Evolutionary conservation across 1,140 invertebrate species (phyloP).

Genomic region (Protaetia brevitarsis): DNA sequence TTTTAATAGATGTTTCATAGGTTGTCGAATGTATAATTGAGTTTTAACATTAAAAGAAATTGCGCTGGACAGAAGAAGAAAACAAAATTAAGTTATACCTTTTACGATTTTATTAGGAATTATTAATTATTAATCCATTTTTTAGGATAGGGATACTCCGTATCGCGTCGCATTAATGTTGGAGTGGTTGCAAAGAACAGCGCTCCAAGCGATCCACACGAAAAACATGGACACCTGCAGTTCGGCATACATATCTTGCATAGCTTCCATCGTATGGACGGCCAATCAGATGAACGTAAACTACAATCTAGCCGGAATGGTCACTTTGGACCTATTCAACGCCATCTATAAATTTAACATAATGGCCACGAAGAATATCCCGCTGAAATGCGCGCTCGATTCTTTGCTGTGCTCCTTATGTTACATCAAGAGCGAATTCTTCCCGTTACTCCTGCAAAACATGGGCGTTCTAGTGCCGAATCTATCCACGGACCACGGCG

Average conservation of each 20-base stretch:
- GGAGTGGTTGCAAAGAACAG: constrained; percentile 60
- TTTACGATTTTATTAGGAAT: too few species aligned
- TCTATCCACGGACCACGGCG: constrained; percentile 51
- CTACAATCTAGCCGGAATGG: constrained; percentile 62
- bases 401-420: constrained; percentile 80
- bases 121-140: too few species aligned
- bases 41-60: too few species aligned
- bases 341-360: constrained; percentile 74
- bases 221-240: constrained; percentile 43
- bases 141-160: constrained; percentile 48
- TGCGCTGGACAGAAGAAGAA: too few species aligned
- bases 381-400: constrained; percentile 76
- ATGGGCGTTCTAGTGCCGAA: constrained; percentile 66
- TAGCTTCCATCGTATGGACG: constrained; percentile 80
- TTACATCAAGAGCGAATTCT: constrained; percentile 74
- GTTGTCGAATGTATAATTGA: too few species aligned
- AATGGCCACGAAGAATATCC: constrained; percentile 59
- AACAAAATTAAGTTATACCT: too few species aligned
- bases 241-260: constrained; percentile 63
- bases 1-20: too few species aligned
- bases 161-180: constrained; percentile 57
- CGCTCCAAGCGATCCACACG: constrained; percentile 46
- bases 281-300: constrained; percentile 60
- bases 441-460: constrained; percentile 68
- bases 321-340: constrained; percentile 69